A percentile compares a stretch with the other conserved stretches of the same genome.
phyloP scores from a whole-genome alignment of 1,140 invertebrate genomes.

The Samia ricini region DNA sequence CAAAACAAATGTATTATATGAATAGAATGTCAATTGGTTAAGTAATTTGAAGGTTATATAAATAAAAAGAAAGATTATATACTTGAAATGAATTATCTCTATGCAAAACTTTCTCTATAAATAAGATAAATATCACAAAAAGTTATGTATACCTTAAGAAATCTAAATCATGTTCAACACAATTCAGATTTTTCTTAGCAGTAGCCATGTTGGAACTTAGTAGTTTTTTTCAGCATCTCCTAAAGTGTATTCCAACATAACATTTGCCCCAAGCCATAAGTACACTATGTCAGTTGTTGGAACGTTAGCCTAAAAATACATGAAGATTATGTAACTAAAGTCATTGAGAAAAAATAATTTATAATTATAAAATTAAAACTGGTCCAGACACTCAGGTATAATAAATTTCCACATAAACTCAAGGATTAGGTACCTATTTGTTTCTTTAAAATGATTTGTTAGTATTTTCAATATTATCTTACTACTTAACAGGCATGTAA shows the following conservation, averaged over 20 bases:
- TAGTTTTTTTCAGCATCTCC: constrained; percentile 93
- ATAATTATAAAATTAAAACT: background rate
- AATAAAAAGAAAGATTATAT: too few species aligned
- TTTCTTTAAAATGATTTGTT: too few species aligned
- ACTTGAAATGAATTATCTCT: background rate
- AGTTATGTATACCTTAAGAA: constrained; percentile 82
- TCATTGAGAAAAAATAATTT: background rate
- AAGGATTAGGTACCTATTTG: too few species aligned
- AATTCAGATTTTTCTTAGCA: constrained; percentile 90
- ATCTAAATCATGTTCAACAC: constrained; percentile 94
- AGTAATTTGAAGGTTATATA: too few species aligned
- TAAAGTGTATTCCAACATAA: constrained; percentile 98
- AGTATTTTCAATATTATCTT: background rate
- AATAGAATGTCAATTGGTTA: too few species aligned
- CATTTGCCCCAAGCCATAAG: constrained; percentile 99
- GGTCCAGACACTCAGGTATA: too few species aligned
- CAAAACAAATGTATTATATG: too few species aligned
- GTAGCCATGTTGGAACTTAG: constrained; percentile 93
- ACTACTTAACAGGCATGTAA: background rate
- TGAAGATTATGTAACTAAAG: constrained; percentile 6
- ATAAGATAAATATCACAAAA: background rate
- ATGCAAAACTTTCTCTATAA: background rate
- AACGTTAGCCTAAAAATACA: constrained; percentile 80
- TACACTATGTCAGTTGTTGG: constrained; percentile 96
- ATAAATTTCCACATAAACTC: too few species aligned